phyloP scores from a whole-genome alignment of 2,888 invertebrate species.

The Urechis unicinctus region DNA sequence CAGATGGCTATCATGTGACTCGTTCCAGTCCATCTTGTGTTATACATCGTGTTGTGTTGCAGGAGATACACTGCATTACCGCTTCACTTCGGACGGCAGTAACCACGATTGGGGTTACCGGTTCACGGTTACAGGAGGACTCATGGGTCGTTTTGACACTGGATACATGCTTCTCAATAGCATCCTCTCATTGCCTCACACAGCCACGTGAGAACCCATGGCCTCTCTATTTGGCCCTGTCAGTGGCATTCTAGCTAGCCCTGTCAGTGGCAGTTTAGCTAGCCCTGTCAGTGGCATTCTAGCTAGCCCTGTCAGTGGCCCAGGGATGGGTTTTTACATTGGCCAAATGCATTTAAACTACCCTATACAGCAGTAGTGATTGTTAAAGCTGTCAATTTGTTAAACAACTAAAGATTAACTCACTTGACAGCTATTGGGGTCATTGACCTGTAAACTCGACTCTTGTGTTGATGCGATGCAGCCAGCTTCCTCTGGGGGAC shows the following conservation, averaged over 20 bases:
- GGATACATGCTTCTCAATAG: constrained; percentile 42
- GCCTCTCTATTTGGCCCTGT: not conserved
- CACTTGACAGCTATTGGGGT: no score
- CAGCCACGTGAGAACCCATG: no score
- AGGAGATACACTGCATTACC: constrained; percentile 42
- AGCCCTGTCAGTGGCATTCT: not conserved
- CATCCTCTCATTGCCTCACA: constrained; percentile 23
- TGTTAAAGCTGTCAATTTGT: no score
- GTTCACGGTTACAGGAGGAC: constrained; percentile 41
- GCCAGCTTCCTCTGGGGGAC: constrained; percentile 34
- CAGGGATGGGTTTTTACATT: no score
- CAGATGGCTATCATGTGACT: not conserved
- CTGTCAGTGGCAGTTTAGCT: not conserved
- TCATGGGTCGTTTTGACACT: constrained; percentile 43
- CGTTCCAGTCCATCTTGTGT: not conserved
- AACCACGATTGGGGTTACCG: constrained; percentile 49
- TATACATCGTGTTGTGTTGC: no score
- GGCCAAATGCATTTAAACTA: no score
- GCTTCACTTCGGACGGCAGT: constrained; percentile 44
- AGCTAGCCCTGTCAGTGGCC: no score
- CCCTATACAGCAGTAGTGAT: no score
- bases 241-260: not conserved
- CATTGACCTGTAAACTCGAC: no score
- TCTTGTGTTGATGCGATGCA: no score
- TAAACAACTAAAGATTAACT: no score